These are phyloP conservation scores for Tadarida brasiliensis DNA, from an alignment of 2,797 vertebrate species.

Conservation along the genomic window DNA sequence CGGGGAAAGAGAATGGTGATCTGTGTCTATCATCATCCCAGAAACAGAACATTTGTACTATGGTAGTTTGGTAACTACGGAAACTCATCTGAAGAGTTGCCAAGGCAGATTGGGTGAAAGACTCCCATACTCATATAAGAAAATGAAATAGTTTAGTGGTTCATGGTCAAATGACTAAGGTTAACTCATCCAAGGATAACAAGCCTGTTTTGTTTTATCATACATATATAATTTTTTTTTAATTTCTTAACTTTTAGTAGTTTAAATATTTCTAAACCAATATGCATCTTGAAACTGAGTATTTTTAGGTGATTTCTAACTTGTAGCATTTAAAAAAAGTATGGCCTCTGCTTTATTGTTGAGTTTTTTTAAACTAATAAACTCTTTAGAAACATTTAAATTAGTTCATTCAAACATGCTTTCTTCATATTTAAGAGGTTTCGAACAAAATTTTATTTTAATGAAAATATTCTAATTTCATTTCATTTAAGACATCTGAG, in stretches of 20 bases:
- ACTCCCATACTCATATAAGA: background rate
- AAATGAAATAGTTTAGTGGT: conserved; percentile 38
- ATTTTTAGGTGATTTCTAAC: conserved; percentile 25
- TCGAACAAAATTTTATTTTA: conserved; percentile 48
- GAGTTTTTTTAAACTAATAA: background rate
- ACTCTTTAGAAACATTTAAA: background rate
- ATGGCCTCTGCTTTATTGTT: background rate
- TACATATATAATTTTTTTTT: background rate
- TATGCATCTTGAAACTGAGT: conserved; percentile 9
- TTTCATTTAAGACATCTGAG: background rate
- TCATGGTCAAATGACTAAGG: conserved; percentile 45
- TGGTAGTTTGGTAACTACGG: background rate
- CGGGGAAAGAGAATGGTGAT: background rate
- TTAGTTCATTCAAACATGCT: background rate
- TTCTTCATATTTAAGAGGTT: conserved; percentile 52
- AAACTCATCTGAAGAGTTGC: conserved; percentile 50
- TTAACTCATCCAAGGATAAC: conserved; percentile 26
- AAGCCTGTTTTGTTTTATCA: background rate
- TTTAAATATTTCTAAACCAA: conserved; percentile 44
- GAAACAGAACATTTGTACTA: background rate
- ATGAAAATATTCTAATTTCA: conserved; percentile 13
- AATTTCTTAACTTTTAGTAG: background rate
- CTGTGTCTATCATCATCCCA: background rate
- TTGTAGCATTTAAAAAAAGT: background rate
- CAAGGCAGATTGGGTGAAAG: background rate